Evolutionary conservation across 1,140 invertebrate genomes (phyloP).

Genomic region (Trinorchestia longiramus): DNA sequence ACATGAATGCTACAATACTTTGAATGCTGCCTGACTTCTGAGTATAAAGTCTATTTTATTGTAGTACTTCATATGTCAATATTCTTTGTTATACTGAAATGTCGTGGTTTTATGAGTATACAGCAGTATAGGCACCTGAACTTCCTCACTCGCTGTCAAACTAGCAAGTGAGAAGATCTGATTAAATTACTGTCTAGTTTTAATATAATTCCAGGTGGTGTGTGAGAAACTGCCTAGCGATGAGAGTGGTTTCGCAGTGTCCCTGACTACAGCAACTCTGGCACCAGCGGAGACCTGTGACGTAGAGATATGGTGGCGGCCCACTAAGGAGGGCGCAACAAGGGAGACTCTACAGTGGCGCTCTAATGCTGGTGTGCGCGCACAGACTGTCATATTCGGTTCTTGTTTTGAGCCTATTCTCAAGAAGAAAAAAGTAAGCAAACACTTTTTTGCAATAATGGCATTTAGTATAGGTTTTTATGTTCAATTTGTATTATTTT

Average conservation of each 20-base stretch:
- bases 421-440: constrained; percentile 60
- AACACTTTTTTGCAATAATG: not conserved
- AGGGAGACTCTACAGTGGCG: constrained; percentile 62
- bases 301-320: constrained; percentile 61
- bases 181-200: too few species aligned
- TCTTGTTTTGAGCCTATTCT: constrained; percentile 58
- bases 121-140: too few species aligned
- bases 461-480: not conserved
- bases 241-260: constrained; percentile 59
- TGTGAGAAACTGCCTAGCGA: constrained; percentile 61
- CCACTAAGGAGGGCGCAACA: constrained; percentile 59
- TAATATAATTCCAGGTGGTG: constrained; percentile 55
- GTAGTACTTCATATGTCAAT: too few species aligned
- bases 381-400: constrained; percentile 63
- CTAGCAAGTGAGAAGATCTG: too few species aligned
- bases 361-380: constrained; percentile 61
- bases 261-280: constrained; percentile 13
- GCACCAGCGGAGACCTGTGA: constrained; percentile 59
- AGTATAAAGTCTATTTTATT: too few species aligned
- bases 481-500: too few species aligned
- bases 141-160: too few species aligned
- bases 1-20: too few species aligned
- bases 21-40: too few species aligned
- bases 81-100: too few species aligned
- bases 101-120: too few species aligned